Evolutionary conservation across 1,140 invertebrate genomes (phyloP), one percentile per base, ranked within the genome.

Genomic region (Amphibalanus amphitrite): DNA sequence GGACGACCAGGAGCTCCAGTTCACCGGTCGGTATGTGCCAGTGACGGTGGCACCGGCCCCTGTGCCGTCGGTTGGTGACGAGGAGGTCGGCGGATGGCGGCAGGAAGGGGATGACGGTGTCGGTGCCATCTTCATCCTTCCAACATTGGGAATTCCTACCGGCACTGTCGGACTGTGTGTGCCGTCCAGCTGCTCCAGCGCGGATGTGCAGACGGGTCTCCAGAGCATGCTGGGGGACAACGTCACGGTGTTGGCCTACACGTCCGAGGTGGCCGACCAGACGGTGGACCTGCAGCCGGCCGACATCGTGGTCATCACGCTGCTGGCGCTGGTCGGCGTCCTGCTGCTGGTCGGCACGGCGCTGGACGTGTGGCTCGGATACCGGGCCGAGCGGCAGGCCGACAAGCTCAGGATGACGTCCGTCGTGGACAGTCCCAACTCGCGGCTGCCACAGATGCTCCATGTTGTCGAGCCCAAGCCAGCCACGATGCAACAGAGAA

Each of bases 291-390:
- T 67, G 17, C 26, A 28, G 13, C 8, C n/a, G 10, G 65, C 65
- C 10, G 65, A 67, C 65, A 28, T 67, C 23, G 17, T 28, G 3
- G 65, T 67, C 28, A 28, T 67, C 28, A 67, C 65, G 3, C 3
- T 67, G 3, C 4, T 67, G 26, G n/a, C 28, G 65, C 65, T 67
- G 65, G 65, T 67, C 26, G 65, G 26, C 4, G n/a, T 67, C 3
- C n/a, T 67, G 65, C 10, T 67, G 65, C 10, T 67, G n/a, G n/a
- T 67, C 65, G 65, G 65, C n/a, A 67, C 26, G n/a, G 65, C 28
- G n/a, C 10, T 38, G 33, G 33, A 38, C 33, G 33, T 38, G 33
- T 15, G 4, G 4, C 4, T 6, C 33, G 15, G 33, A 15, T 15
- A 15, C 33, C 15, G 4, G 4, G 33, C 15, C 33, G 15, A 38